Evolutionary conservation across 2,888 invertebrate species (phyloP).

Genomic region (Portevinia maculata): DNA sequence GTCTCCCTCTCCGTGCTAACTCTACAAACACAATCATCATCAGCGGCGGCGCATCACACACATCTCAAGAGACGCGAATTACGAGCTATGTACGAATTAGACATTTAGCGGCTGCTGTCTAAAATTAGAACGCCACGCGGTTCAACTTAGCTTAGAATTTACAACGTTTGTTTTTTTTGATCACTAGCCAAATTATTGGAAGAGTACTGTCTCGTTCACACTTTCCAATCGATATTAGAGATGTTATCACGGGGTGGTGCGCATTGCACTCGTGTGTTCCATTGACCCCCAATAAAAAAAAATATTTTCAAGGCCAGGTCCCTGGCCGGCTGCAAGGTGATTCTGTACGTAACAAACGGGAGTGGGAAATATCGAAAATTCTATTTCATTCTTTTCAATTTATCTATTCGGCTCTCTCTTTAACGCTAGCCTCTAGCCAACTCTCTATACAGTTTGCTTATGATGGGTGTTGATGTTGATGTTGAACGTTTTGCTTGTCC

Average conservation of each 20-base stretch:
- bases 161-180: conserved; percentile 17
- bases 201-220: conserved; percentile 20
- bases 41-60: conserved; percentile 3
- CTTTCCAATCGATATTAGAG: conserved; percentile 37
- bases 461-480: neutral
- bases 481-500: conserved; percentile 24
- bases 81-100: neutral
- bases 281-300: conserved; percentile 65
- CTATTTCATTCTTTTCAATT: conserved; percentile 51
- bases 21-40: conserved; percentile 31
- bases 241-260: conserved; percentile 60
- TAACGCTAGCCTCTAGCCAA: no score
- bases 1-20: conserved; percentile 37
- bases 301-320: conserved; percentile 67
- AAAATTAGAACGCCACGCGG: conserved; percentile 65
- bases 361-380: conserved; percentile 65
- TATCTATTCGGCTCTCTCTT: conserved; percentile 29
- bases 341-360: conserved; percentile 55
- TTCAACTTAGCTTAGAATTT: conserved; percentile 38
- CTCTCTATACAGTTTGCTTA: no score
- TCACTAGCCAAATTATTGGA: conserved; percentile 2
- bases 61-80: neutral
- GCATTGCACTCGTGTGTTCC: conserved; percentile 70
- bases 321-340: conserved; percentile 70
- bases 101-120: conserved; percentile 40